These are phyloP conservation scores for Thymelicus lineola DNA, from an alignment of 2,888 invertebrate species.

Conservation along the genomic window DNA sequence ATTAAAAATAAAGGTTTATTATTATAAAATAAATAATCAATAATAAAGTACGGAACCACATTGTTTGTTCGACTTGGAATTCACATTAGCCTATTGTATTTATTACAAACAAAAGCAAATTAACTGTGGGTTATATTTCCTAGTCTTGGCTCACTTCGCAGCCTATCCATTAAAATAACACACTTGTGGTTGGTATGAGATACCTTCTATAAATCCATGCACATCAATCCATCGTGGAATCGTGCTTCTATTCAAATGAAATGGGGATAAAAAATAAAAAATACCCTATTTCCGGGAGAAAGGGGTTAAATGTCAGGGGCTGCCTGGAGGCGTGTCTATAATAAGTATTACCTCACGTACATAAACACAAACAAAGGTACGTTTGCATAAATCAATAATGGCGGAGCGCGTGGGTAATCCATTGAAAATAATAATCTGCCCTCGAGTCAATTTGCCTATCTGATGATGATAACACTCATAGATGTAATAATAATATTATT, in stretches of 20 bases:
- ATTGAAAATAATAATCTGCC: neutral
- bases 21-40: too few species aligned
- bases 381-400: conserved; percentile 1
- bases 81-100: too few species aligned
- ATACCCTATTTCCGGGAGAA: neutral
- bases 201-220: neutral
- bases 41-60: too few species aligned
- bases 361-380: conserved; percentile 9
- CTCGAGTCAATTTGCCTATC: neutral
- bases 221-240: neutral
- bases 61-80: too few species aligned
- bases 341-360: conserved; percentile 2
- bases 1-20: too few species aligned
- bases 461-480: too few species aligned
- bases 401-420: neutral
- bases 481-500: too few species aligned
- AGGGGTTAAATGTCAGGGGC: neutral
- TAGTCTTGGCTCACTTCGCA: neutral
- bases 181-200: neutral
- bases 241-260: neutral
- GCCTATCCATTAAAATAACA: neutral
- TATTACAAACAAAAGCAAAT: neutral
- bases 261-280: neutral
- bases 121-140: neutral
- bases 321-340: conserved; percentile 1